These are phyloP conservation scores for Empis stercorea DNA, from an alignment of 2,888 invertebrate species.

Conservation along the genomic window DNA sequence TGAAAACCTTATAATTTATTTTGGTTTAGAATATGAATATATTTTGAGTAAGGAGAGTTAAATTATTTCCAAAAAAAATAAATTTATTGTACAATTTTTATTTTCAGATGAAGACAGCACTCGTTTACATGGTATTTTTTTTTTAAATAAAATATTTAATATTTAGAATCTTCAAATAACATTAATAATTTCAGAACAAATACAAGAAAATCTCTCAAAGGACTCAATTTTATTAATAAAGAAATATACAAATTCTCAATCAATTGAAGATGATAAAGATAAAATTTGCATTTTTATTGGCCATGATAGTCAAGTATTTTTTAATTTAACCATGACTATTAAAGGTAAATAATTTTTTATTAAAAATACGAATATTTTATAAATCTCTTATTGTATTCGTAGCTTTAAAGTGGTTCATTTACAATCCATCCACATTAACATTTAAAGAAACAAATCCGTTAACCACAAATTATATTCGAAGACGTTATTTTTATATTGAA, in stretches of 20 bases:
- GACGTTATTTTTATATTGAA: slow-evolving; percentile 74
- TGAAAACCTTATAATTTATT: slow-evolving; percentile 44
- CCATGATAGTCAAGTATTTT: slow-evolving; percentile 47
- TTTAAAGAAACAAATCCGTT: slow-evolving; percentile 34
- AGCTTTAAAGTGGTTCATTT: slow-evolving; percentile 45
- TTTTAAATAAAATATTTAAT: neutral
- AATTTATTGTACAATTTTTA: neutral
- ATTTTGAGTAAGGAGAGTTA: slow-evolving; percentile 37
- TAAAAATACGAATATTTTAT: neutral
- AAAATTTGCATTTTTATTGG: slow-evolving; percentile 56
- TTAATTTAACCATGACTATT: slow-evolving; percentile 46
- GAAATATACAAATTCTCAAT: slow-evolving; percentile 22
- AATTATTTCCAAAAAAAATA: slow-evolving; percentile 1
- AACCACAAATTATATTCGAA: slow-evolving; percentile 53
- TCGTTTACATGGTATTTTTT: slow-evolving; percentile 9
- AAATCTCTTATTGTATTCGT: slow-evolving; percentile 19
- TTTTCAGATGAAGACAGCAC: slow-evolving; percentile 6
- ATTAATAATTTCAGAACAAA: neutral
- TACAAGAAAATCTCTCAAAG: neutral
- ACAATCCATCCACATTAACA: slow-evolving; percentile 37
- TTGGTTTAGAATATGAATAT: slow-evolving; percentile 55
- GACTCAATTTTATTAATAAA: slow-evolving; percentile 12
- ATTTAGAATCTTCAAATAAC: neutral
- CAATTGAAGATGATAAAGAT: slow-evolving; percentile 22
- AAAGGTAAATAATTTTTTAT: slow-evolving; percentile 29